Conservation (phyloP, 2,888 invertebrate species). For the Amiota communis region DNA sequence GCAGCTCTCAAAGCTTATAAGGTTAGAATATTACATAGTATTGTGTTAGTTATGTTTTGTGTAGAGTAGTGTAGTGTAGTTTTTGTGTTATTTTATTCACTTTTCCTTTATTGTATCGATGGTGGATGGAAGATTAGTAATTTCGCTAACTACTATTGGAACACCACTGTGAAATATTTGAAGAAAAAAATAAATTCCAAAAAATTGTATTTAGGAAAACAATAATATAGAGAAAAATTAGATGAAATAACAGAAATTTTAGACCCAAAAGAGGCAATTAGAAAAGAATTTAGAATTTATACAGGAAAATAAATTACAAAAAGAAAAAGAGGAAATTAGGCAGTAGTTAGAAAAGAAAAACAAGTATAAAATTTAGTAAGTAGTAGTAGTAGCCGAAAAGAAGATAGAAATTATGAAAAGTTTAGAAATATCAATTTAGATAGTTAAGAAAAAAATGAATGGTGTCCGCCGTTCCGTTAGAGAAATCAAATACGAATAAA, state of each 20-base stretch:
- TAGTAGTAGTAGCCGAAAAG: conserved; percentile 28
- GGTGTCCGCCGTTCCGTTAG: too few species aligned
- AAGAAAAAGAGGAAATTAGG: background rate
- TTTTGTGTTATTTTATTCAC: conserved; percentile 40
- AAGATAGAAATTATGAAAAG: conserved; percentile 36
- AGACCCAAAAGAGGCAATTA: background rate
- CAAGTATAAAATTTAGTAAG: conserved; percentile 35
- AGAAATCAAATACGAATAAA: too few species aligned
- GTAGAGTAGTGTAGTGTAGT: too few species aligned
- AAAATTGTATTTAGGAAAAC: conserved; percentile 27
- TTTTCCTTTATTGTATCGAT: conserved; percentile 67
- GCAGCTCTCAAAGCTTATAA: background rate
- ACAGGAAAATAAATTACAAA: too few species aligned
- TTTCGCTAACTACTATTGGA: conserved; percentile 60
- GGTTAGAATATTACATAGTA: too few species aligned
- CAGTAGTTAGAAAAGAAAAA: background rate
- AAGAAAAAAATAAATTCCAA: conserved; percentile 51
- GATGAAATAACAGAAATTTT: conserved; percentile 28
- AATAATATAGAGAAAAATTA: conserved; percentile 33
- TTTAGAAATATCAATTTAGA: background rate
- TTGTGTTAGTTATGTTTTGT: too few species aligned
- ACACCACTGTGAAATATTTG: conserved; percentile 65
- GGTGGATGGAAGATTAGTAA: conserved; percentile 55
- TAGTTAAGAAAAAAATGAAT: too few species aligned
- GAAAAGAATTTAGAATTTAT: too few species aligned